These are phyloP conservation scores for Semnornis frantzii DNA, from an alignment of 2,113 vertebrate genomes.

Conservation along the genomic window DNA sequence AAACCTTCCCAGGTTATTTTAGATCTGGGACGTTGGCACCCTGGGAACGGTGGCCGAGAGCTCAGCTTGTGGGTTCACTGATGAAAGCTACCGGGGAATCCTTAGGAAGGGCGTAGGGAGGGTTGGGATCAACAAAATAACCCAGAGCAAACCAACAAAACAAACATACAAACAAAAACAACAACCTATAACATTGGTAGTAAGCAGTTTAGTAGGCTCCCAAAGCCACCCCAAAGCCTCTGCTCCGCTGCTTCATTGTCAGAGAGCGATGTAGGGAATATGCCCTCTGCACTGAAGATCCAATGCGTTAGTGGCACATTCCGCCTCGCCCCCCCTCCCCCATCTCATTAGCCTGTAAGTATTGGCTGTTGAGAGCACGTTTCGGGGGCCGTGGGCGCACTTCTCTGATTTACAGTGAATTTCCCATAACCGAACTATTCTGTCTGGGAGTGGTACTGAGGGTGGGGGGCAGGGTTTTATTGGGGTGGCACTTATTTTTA, in stretches of 20 bases:
- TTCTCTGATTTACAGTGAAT: slow-evolving; percentile 19
- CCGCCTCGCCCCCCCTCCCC: slow-evolving; percentile 53
- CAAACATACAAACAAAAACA: no score
- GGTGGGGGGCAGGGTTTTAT: not conserved
- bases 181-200: not conserved
- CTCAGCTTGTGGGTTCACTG: not conserved
- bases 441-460: not conserved
- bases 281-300: slow-evolving; percentile 45
- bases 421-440: slow-evolving; percentile 17
- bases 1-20: slow-evolving; percentile 37
- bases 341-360: slow-evolving; percentile 59
- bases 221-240: not conserved
- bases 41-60: not conserved
- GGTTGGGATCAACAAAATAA: no score
- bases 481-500: not conserved
- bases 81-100: not conserved
- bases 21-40: slow-evolving; percentile 13
- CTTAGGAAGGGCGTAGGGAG: not conserved
- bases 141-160: no score
- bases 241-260: slow-evolving; percentile 25
- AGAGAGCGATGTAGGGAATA: slow-evolving; percentile 5
- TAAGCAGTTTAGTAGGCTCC: not conserved
- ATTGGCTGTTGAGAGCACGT: slow-evolving; percentile 63
- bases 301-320: slow-evolving; percentile 64
- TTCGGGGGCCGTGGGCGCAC: slow-evolving; percentile 45